These are phyloP conservation scores for Mus spicilegus DNA, from an alignment of 2,113 vertebrate genomes.

Conservation along the genomic window DNA sequence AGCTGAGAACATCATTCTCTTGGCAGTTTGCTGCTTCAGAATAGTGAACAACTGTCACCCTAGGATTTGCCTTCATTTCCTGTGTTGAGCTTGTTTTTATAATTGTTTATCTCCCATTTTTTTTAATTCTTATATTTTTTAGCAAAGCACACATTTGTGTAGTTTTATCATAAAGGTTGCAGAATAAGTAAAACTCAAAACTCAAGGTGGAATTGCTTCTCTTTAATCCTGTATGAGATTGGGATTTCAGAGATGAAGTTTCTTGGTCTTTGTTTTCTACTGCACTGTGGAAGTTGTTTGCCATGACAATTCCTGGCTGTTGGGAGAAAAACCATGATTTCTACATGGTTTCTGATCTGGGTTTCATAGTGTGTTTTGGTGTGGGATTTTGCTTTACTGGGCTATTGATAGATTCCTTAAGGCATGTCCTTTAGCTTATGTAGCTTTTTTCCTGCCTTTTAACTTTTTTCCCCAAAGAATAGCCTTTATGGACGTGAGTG, in stretches of 20 bases:
- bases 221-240: neutral
- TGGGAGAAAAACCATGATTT: neutral
- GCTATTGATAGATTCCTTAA: neutral
- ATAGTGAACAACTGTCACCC: neutral
- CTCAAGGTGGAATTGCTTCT: neutral
- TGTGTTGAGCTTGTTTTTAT: neutral
- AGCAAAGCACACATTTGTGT: slow-evolving; percentile 35
- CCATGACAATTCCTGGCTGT: neutral
- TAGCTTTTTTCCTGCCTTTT: neutral
- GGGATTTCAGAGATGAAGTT: neutral
- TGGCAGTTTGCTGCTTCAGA: neutral
- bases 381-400: slow-evolving; percentile 17
- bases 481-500: neutral
- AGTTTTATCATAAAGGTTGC: slow-evolving; percentile 41
- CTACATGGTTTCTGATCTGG: neutral
- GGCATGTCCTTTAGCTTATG: neutral
- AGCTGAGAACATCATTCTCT: neutral
- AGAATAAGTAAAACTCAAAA: slow-evolving; percentile 44
- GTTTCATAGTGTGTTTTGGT: neutral
- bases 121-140: neutral
- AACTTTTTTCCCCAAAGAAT: neutral
- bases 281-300: neutral
- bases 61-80: slow-evolving; percentile 12
- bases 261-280: neutral
- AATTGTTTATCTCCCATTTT: neutral